Percentiles rank a stretch among this genome's conserved stretches.
Conservation (phyloP, 2,888 invertebrate species). For the Xylocampa areola region DNA sequence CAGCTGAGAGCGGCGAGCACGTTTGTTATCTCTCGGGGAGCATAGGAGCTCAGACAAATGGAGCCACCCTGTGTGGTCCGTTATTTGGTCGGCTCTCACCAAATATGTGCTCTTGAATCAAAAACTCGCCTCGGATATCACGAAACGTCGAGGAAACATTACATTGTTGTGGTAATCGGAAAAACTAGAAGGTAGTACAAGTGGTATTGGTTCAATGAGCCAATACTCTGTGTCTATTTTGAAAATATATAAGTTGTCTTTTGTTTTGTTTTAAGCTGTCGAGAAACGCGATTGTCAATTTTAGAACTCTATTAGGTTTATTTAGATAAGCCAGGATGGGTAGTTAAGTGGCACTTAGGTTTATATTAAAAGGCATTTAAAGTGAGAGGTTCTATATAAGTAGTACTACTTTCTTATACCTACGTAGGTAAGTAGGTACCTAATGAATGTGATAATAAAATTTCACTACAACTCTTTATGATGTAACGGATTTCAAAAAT, state of each 20-base stretch:
- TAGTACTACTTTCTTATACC: not conserved
- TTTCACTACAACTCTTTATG: no score
- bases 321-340: conserved; percentile 10
- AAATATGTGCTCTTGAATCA: conserved; percentile 78
- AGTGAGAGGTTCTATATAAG: not conserved
- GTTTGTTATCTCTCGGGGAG: conserved; percentile 87
- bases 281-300: conserved; percentile 3
- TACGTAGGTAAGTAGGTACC: no score
- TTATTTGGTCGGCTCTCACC: conserved; percentile 80
- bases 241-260: conserved; percentile 25
- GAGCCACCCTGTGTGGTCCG: conserved; percentile 88
- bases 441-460: no score
- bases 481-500: no score
- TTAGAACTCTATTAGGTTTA: conserved; percentile 14
- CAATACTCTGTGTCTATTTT: conserved; percentile 28
- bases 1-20: conserved; percentile 82
- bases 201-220: conserved; percentile 24
- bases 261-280: conserved; percentile 17
- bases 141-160: conserved; percentile 45
- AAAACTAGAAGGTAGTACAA: conserved; percentile 45
- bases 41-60: conserved; percentile 82
- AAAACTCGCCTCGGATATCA: conserved; percentile 66
- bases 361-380: conserved; percentile 21
- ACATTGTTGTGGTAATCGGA: conserved; percentile 56
- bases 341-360: conserved; percentile 1